Base-by-base conservation (phyloP, 2,888 invertebrate genomes). In the Yponomeuta malinellus region DNA sequence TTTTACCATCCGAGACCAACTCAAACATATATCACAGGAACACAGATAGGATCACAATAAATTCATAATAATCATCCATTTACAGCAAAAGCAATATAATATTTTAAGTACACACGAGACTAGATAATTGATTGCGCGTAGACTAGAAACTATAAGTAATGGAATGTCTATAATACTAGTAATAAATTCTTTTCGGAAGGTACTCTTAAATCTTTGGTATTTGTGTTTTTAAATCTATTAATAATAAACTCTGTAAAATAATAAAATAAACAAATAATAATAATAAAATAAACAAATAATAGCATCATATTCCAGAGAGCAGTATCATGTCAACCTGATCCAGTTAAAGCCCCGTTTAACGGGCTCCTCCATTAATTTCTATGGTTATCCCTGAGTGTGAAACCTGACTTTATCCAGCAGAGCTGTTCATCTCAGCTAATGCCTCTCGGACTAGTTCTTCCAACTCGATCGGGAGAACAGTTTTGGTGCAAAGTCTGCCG, bases 391-490 rank as follows among this genome's bases (percentile, higher is more conserved):
- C 8, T 1, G 43, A 59, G 52, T 15, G 52, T 59, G 52, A 15
- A 59, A 59, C 52, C 15, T 3, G 52, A 59, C 52, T 59, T 59
- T 59, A 59, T 59, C 52, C 52, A 12, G 52, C 52, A 15, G 52
- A 59, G 15, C 43, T 43, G 43, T 59, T 37, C 67, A 67, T 37
- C 37, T 67, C 48, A 52, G 68, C 68, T 31, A 95, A 78, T 89
- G 95, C 83, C 83, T 94, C 93, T 75, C 93, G 93, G 0, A 95
- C 94, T 71, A 95, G 83, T 70, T 93, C 92, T 72, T 94, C 93
- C 71, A 95, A 83, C 76, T 95, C 93, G 12, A 93, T 88, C 4
- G 95, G 95, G 73, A 95, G 83, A 75, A 93, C 89, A 70, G 84
- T 90, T 82, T 81, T 94, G 73, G 77, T 82, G 74, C 80, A 85